Conservation (phyloP, 2,113 vertebrate species). For the Gymnorhina tibicen region DNA sequence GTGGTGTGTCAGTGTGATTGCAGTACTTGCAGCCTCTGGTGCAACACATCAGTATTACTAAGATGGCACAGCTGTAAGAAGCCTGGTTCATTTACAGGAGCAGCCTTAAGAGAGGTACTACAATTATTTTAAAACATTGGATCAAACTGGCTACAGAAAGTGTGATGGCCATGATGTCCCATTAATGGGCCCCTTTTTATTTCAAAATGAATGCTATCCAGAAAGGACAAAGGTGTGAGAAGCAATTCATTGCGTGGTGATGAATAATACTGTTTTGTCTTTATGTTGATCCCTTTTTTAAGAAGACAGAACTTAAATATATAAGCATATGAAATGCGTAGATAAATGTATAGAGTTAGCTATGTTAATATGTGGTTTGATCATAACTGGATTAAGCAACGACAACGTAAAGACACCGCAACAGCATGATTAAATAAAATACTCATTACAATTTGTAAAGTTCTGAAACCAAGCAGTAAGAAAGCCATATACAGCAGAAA, state of each 20-base stretch:
- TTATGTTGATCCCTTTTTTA: slow-evolving; percentile 37
- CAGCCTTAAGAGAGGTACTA: background rate
- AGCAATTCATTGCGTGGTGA: background rate
- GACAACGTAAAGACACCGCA: background rate
- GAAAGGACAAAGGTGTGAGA: background rate
- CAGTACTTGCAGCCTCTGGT: background rate
- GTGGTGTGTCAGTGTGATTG: background rate
- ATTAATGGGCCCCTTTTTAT: background rate
- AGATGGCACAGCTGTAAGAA: background rate
- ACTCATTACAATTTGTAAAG: background rate
- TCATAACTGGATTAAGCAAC: background rate
- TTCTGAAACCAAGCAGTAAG: background rate
- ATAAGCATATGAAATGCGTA: background rate
- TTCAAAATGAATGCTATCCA: background rate
- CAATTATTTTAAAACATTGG: background rate
- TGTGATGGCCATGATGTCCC: background rate
- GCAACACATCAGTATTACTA: background rate
- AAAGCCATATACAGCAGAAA: background rate
- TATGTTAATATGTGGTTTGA: background rate
- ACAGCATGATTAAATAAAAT: background rate
- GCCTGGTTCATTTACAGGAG: background rate
- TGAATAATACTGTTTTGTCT: background rate
- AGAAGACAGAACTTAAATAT: slow-evolving; percentile 31
- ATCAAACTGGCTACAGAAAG: background rate
- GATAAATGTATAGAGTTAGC: slow-evolving; percentile 3